Conservation (phyloP, 1,140 invertebrate genomes). For the Heliconius hewitsoni region DNA sequence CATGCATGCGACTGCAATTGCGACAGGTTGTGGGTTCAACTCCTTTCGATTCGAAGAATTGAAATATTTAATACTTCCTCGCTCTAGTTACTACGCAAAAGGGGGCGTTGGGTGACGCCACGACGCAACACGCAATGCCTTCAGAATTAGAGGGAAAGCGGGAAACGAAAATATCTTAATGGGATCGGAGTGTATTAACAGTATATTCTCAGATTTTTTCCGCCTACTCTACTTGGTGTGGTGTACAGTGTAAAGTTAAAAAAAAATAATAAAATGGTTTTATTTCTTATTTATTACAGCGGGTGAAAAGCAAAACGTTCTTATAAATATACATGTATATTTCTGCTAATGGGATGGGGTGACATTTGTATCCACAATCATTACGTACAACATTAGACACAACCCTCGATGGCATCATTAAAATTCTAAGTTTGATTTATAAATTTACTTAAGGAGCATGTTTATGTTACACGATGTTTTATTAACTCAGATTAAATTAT, state of each 20-base stretch:
- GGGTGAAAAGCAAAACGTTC: no score
- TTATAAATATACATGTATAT: no score
- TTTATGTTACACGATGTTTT: neutral
- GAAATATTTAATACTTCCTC: no score
- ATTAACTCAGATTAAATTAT: neutral
- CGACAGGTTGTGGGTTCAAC: no score
- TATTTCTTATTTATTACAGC: no score
- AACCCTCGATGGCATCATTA: neutral
- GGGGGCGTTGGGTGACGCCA: neutral
- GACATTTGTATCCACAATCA: neutral
- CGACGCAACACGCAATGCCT: neutral
- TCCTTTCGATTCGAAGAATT: no score
- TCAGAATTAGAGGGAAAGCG: neutral
- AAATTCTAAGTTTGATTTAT: constrained; percentile 5
- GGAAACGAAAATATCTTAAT: no score
- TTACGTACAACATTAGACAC: neutral
- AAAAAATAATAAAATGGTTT: neutral
- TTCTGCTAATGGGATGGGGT: neutral
- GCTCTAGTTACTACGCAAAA: neutral
- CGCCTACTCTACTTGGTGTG: neutral
- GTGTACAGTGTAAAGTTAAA: neutral
- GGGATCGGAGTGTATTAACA: neutral
- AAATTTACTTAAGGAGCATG: constrained; percentile 2
- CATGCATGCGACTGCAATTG: no score
- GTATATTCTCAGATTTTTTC: neutral